Evolutionary conservation across 1,140 invertebrate species (phyloP), one percentile per base, ranked within the genome.

Genomic region (Apocrypta bakeri): DNA sequence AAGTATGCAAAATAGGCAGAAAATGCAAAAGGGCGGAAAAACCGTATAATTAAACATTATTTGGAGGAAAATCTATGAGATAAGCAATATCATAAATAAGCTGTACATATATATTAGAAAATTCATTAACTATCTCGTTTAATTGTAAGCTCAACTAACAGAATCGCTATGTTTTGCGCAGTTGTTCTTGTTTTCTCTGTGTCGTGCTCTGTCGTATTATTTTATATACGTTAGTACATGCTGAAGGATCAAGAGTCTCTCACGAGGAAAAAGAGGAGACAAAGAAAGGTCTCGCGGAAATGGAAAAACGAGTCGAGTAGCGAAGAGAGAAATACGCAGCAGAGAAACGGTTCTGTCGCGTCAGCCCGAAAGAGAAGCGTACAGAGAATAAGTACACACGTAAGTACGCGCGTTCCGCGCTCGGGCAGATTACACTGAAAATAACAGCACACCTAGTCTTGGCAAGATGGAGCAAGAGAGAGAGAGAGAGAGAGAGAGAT

Each of bases 361-460:
- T 11, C 69, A 33, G 33, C n/a, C 40, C 72, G 72, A 48, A 74
- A 48, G 25, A 48, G 72, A 48, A n/a, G 56, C 42, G 73, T 56
- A 61, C 8, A 74, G 40, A 42, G 31, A 33, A 21, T 31, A 37
- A 2, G 4, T 56, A 56, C 6, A 56, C 17, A 56, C 17, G 69
- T n/a, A 72, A 37, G 33, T 71, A 69, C 31, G 14, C 48, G 31
- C 69, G 21, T 17, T 33, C 69, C 29, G 29, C 21, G 37, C 48
- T 24, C 71, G 37, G 71, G n/a, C 48, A 78, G 76, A 78, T 78
- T 78, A 78, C 63, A 33, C 37, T 69, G 76, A 78, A 78, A 78
- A 66, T 78, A 78, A 78, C 76, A 78, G 76, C 76, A 78, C 76
- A 75, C 21, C 29, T 8, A 14, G 63, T 66, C 63, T 29, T 37